Evolutionary conservation across 2,113 vertebrate genomes (phyloP).

Genomic region (Jacana jacana): DNA sequence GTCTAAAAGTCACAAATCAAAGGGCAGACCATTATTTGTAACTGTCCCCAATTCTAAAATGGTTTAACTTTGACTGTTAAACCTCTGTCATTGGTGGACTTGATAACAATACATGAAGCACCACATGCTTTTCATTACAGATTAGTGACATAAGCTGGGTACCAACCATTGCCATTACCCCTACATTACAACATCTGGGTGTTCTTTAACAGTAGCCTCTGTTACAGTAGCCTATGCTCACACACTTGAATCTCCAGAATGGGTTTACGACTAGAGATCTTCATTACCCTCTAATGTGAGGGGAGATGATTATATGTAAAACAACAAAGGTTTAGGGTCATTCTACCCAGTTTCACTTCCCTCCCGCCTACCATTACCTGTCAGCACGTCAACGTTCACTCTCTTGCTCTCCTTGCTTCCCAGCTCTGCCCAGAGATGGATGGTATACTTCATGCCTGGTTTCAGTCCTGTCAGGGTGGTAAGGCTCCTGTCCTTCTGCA

Average conservation of each 20-base stretch:
- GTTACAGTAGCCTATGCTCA: background rate
- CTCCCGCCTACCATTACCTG: constrained; percentile 65
- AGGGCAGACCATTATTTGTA: background rate
- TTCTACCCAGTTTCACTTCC: background rate
- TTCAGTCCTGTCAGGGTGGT: constrained; percentile 69
- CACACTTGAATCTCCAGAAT: background rate
- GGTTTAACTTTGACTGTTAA: background rate
- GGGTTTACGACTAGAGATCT: background rate
- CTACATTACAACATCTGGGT: background rate
- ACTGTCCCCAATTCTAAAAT: background rate
- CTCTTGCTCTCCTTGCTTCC: constrained; percentile 73
- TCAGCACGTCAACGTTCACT: constrained; percentile 64
- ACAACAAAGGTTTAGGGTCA: background rate
- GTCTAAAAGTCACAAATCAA: background rate
- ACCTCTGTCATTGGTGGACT: background rate
- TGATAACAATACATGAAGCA: background rate
- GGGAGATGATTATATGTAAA: background rate
- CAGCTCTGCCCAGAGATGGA: constrained; percentile 77
- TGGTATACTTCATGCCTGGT: constrained; percentile 72
- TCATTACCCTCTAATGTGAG: background rate
- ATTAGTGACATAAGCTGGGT: background rate
- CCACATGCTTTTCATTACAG: background rate
- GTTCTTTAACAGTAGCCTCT: background rate
- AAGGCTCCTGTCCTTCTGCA: constrained; percentile 65
- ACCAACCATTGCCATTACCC: background rate